Conservation (phyloP, 2,888 invertebrate genomes). For the Dasypolia templi region DNA sequence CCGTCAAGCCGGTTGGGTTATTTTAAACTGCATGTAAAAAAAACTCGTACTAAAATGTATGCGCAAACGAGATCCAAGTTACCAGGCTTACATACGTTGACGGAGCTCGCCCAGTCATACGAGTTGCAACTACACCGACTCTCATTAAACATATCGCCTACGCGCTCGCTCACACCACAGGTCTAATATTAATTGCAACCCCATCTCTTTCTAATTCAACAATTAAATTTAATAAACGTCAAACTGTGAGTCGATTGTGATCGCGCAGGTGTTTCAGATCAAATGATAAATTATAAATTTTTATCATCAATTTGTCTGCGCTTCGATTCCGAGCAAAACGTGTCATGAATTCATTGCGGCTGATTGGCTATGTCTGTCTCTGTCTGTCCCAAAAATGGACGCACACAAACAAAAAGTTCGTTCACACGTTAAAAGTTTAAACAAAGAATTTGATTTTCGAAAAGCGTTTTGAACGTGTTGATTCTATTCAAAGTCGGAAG, state of each 20-base stretch:
- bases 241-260: slow-evolving; percentile 63
- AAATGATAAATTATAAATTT: slow-evolving; percentile 70
- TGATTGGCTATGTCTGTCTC: slow-evolving; percentile 62
- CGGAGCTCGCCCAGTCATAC: slow-evolving; percentile 79
- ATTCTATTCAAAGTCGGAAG: slow-evolving; percentile 86
- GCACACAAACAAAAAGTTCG: slow-evolving; percentile 73
- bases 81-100: slow-evolving; percentile 84
- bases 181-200: slow-evolving; percentile 77
- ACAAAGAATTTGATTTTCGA: slow-evolving; percentile 73
- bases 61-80: slow-evolving; percentile 87
- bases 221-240: slow-evolving; percentile 70
- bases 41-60: slow-evolving; percentile 88
- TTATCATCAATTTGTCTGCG: slow-evolving; percentile 75
- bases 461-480: slow-evolving; percentile 72
- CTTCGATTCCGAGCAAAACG: slow-evolving; percentile 69
- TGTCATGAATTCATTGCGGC: slow-evolving; percentile 71
- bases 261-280: slow-evolving; percentile 67
- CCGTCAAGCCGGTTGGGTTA: slow-evolving; percentile 86
- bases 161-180: slow-evolving; percentile 75
- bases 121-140: slow-evolving; percentile 76
- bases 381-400: slow-evolving; percentile 69
- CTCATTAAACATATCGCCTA: slow-evolving; percentile 81
- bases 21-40: slow-evolving; percentile 83
- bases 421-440: slow-evolving; percentile 73
- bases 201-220: slow-evolving; percentile 81